Percentiles rank a stretch among this genome's conserved stretches.
These are phyloP conservation scores for Phymatocera aterrima DNA, from an alignment of 2,888 invertebrate species.

Conservation along the genomic window DNA sequence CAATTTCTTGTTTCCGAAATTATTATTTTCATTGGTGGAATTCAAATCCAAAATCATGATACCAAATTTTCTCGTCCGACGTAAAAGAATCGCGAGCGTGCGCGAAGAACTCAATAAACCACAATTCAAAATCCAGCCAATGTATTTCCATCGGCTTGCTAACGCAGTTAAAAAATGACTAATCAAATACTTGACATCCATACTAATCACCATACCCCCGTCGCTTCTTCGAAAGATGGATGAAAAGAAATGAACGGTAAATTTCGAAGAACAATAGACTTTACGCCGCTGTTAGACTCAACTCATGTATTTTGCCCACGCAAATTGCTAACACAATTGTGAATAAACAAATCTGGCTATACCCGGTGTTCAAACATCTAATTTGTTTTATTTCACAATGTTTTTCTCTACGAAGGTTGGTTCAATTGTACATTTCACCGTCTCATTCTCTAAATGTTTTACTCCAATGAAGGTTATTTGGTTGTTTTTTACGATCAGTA, in stretches of 20 bases:
- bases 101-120: neutral
- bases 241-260: constrained; percentile 21
- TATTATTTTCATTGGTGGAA: neutral
- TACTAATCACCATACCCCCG: neutral
- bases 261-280: constrained; percentile 36
- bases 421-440: neutral
- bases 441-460: neutral
- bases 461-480: neutral
- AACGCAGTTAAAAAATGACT: constrained; percentile 11
- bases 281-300: neutral
- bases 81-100: neutral
- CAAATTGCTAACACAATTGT: neutral
- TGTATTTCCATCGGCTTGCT: neutral
- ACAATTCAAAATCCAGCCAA: neutral
- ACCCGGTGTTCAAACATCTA: neutral
- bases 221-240: constrained; percentile 17
- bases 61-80: too few relatives aligned
- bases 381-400: neutral
- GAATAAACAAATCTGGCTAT: neutral
- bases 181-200: constrained; percentile 30
- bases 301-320: constrained; percentile 23
- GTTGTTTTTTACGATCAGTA: neutral
- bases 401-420: neutral
- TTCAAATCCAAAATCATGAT: too few relatives aligned
- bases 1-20: neutral